Conservation (phyloP, 2,113 vertebrate genomes). For the Ondatra zibethicus region DNA sequence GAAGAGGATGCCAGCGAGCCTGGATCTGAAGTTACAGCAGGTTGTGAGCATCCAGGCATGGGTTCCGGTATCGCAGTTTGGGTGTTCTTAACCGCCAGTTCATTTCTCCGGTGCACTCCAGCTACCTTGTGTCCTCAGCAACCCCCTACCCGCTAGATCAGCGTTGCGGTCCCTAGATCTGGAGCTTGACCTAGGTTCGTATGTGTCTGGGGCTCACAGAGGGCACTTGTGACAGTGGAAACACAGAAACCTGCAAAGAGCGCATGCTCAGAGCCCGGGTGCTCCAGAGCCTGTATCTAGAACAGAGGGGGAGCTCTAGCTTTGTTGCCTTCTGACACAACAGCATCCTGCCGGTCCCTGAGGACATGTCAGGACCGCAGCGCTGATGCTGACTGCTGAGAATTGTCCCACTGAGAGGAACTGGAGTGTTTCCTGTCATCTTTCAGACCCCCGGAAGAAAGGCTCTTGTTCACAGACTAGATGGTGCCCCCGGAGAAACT, state of each 20-base stretch:
- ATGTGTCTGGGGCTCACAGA: not conserved
- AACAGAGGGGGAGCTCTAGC: not conserved
- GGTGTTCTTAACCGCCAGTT: not conserved
- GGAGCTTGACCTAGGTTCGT: not conserved
- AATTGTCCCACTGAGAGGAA: constrained; percentile 65
- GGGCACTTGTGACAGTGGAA: not conserved
- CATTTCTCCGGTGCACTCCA: not conserved
- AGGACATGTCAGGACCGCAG: constrained; percentile 51
- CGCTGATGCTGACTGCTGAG: constrained; percentile 62
- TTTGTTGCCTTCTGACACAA: constrained; percentile 32
- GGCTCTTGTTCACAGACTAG: constrained; percentile 59
- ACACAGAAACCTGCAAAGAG: not conserved
- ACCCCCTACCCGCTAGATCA: not conserved
- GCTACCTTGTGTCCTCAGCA: constrained; percentile 3
- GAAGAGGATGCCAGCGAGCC: not conserved
- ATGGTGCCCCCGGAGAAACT: constrained; percentile 51
- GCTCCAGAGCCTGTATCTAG: constrained; percentile 15
- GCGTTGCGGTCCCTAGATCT: not conserved
- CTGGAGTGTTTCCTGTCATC: not conserved
- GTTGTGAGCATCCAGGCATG: not conserved
- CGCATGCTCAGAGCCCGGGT: not conserved
- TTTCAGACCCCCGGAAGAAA: constrained; percentile 67
- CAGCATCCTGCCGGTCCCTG: not conserved
- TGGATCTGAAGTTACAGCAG: not conserved
- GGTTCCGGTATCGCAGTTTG: not conserved